Evolutionary conservation across 1,140 invertebrate genomes (phyloP), one percentile per base, ranked within the genome.

Genomic region (Apis laboriosa): DNA sequence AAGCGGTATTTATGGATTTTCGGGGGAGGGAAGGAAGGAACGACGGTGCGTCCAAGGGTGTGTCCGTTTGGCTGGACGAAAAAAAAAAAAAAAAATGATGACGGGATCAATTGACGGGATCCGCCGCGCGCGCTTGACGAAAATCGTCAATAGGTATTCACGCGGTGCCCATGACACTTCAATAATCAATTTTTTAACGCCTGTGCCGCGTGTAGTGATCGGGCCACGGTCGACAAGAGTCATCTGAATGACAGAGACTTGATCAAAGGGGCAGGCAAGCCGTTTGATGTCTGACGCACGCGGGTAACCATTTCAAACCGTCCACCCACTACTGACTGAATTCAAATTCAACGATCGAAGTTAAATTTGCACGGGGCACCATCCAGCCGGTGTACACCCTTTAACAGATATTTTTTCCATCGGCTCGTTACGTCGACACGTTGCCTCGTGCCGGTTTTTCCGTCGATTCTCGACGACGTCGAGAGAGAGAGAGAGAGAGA

Each of bases 271-370:
- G 90, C 86, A 61, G 77, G 77, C 76, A 83, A 70, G 81, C 77
- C 88, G 91, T 92, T 92, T 92, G 91, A 92, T 91, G 92, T 92
- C 91, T 89, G 85, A 83, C 84, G 90, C 92, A 92, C 87, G 85
- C 89, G 71, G 71, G 80, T 77, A 43, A 71, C 84, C 84, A 82
- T 90, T 90, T 88, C 90, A 87, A 75, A 85, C 87, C 71, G 83
- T 80, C 79, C 72, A 81, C 84, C 88, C 72, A 81, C 84, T 86
- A 80, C 66, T 70, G 84, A 76, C 76, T 73, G 72, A 80, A 88
- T 88, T 88, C 89, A 80, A 90, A 90, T 86, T 87, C 79, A 43
- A 77, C 77, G 83, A 84, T 84, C 83, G 63, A 86, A 87, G 80
- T 89, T 86, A 80, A 88, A 88, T 87, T 88, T 84, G 76, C 81